A percentile compares a stretch with the other conserved stretches of the same genome.
Conservation (phyloP, 1,140 invertebrate genomes). For the Leptonema lineaticorne region DNA sequence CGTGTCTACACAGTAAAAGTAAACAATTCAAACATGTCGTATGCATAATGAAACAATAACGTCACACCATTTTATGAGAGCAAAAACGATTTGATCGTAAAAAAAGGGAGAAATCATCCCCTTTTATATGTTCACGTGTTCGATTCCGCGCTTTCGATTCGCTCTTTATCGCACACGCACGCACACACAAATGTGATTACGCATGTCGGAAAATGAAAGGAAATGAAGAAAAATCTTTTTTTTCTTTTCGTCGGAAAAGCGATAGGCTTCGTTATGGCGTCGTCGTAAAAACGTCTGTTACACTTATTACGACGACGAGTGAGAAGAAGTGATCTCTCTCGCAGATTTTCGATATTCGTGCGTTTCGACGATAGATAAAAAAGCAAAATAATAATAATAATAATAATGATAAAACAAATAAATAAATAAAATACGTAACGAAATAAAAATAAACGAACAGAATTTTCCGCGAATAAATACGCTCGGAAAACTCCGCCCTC, state of each 20-base stretch:
- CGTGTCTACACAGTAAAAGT: too few species aligned
- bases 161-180: background rate
- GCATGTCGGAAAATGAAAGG: background rate
- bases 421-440: background rate
- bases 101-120: background rate
- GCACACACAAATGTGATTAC: background rate
- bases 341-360: background rate
- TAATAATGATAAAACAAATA: background rate
- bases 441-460: too few species aligned
- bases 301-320: background rate
- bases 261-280: constrained; percentile 9
- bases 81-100: constrained; percentile 3
- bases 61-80: too few species aligned
- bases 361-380: background rate
- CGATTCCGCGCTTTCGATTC: background rate
- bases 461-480: too few species aligned
- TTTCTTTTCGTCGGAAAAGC: too few species aligned
- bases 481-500: too few species aligned
- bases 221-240: too few species aligned
- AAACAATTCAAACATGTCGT: background rate
- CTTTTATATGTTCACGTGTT: background rate
- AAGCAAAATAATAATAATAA: background rate
- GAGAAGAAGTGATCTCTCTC: background rate
- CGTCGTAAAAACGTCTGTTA: constrained; percentile 4
- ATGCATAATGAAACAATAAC: too few species aligned